Evolutionary conservation across 2,888 invertebrate genomes (phyloP).

Genomic region (Plutella xylostella): DNA sequence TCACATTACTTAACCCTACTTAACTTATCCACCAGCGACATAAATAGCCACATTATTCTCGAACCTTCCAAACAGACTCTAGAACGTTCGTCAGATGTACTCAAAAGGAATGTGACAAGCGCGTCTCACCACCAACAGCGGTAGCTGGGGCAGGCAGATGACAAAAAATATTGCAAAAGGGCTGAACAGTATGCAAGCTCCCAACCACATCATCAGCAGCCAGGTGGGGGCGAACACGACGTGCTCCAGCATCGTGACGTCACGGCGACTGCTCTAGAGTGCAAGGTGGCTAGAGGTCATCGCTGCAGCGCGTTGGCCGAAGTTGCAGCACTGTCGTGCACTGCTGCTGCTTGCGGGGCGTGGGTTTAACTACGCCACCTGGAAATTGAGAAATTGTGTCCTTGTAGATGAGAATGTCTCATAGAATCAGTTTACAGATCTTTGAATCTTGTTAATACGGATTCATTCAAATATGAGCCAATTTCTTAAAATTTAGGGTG

Average conservation of each 20-base stretch:
- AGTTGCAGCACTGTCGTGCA: neutral
- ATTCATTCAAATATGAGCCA: too few species aligned
- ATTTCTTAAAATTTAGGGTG: too few species aligned
- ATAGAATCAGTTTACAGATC: neutral
- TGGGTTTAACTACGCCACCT: conserved; percentile 62
- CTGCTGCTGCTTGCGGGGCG: conserved; percentile 14
- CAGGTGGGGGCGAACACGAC: conserved; percentile 62
- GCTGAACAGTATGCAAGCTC: conserved; percentile 73
- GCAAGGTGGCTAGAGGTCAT: conserved; percentile 25
- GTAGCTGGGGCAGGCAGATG: conserved; percentile 76
- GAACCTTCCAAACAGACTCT: too few species aligned
- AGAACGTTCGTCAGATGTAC: conserved; percentile 66
- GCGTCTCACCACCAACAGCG: conserved; percentile 74
- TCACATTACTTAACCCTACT: too few species aligned
- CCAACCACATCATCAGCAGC: conserved; percentile 73
- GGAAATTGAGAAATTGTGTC: conserved; percentile 27
- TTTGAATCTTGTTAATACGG: too few species aligned
- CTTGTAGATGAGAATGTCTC: too few species aligned
- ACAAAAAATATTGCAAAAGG: conserved; percentile 75
- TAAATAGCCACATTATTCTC: too few species aligned
- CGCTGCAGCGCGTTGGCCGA: neutral
- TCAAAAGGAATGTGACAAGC: conserved; percentile 76
- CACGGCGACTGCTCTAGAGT: conserved; percentile 16
- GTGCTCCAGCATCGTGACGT: conserved; percentile 51
- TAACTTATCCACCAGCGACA: too few species aligned